Evolutionary conservation across 1,140 invertebrate species (phyloP).

Genomic region (Sarcophaga peregrina): DNA sequence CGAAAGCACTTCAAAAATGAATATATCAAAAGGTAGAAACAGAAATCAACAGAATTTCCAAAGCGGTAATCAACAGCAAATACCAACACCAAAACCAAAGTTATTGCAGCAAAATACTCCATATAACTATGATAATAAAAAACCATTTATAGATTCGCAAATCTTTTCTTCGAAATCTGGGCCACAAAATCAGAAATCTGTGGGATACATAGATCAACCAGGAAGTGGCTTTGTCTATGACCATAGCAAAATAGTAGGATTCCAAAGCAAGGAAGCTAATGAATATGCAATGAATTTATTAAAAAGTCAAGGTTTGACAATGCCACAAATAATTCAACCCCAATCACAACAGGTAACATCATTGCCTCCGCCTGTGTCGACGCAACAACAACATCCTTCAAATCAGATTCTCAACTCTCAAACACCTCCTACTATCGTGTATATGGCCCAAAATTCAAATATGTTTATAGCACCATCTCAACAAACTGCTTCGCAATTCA

Average conservation of each 20-base stretch:
- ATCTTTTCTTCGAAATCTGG: conserved; percentile 44
- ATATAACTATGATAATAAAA: not conserved
- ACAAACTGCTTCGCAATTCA: conserved; percentile 46
- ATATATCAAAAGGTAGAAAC: conserved; percentile 17
- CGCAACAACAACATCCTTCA: conserved; percentile 38
- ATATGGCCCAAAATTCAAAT: conserved; percentile 26
- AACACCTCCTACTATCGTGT: not conserved
- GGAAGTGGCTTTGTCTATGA: conserved; percentile 68
- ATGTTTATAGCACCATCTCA: conserved; percentile 10
- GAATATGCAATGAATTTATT: conserved; percentile 71
- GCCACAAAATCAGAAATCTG: not conserved
- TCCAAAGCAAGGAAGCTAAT: conserved; percentile 72
- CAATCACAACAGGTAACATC: not conserved
- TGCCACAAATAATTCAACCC: conserved; percentile 12
- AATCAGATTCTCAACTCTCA: not conserved
- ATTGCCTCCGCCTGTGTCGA: conserved; percentile 33
- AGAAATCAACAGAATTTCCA: not conserved
- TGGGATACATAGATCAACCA: conserved; percentile 51
- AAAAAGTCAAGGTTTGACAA: conserved; percentile 58
- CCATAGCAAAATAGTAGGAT: conserved; percentile 71
- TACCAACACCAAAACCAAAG: conserved; percentile 16
- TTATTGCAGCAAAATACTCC: not conserved
- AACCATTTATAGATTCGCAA: conserved; percentile 38
- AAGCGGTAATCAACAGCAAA: conserved; percentile 16
- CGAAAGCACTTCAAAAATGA: conserved; percentile 45